Evolutionary conservation across 2,113 vertebrate species (phyloP), one percentile per base, ranked within the genome.

Genomic region (Rissa tridactyla): DNA sequence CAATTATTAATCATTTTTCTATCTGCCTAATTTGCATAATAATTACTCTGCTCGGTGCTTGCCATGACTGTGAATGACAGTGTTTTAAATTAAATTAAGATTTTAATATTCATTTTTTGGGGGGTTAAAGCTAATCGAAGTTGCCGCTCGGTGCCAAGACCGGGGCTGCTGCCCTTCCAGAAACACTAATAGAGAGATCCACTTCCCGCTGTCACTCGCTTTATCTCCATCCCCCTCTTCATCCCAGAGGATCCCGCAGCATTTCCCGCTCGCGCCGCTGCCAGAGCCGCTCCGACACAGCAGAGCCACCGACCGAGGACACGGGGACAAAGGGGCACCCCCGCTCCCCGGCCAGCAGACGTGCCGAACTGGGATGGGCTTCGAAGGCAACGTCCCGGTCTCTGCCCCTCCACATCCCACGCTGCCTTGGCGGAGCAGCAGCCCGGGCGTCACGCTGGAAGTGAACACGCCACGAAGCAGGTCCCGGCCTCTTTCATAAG

Each of bases 1-100:
- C 98, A 98, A 98, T 98, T 98, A 98, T 98, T 98, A 98, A 98
- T 98, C 98, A 97, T 98, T 98, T 98, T 97, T 98, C 98, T 97
- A 98, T 98, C 98, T 98, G 96, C 97, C 96, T 98, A 52, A 97
- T 98, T 98, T 98, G 98, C 98, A 98, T 98, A 98, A 98, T 98
- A 98, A 98, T 98, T 98, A 98, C 97, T 97, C 97, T 75, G 97
- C 98, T 98, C 89, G 25, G 93, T 94, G 94, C 96, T 97, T 97
- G 97, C 98, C 97, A 87, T 92, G 97, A 94, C 98, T 69, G 94
- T 96, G 97, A 98, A 97, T 97, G 98, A 97, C 98, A 97, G 96
- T 84, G 96, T 68, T 98, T 97, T 96, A 97, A 98, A 98, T 98
- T 98, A 96, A 98, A 98, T 98, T 98, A 97, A 97, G 97, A 97